Conservation (phyloP, 2,797 vertebrate species). For the Melanotaenia maccullochi region DNA sequence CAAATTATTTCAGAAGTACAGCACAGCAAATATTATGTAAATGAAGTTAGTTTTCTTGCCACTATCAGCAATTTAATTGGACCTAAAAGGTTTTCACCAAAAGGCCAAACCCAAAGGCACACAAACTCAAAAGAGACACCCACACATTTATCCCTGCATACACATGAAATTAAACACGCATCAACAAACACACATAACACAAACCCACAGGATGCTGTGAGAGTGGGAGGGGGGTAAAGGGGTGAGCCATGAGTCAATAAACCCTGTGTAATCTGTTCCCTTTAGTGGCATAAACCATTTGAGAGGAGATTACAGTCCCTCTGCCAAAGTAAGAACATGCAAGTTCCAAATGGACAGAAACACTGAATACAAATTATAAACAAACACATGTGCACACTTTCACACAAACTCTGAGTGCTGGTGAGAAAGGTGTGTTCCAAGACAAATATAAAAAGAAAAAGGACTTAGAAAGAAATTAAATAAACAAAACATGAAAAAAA, state of each 20-base stretch:
- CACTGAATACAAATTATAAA: slow-evolving; percentile 52
- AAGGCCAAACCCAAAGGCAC: slow-evolving; percentile 11
- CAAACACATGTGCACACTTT: slow-evolving; percentile 29
- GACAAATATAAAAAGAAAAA: slow-evolving; percentile 12
- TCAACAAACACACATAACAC: slow-evolving; percentile 43
- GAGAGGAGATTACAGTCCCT: slow-evolving; percentile 81
- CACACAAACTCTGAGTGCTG: not conserved
- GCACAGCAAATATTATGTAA: not conserved
- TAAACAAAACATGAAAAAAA: slow-evolving; percentile 11
- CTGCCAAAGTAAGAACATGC: slow-evolving; percentile 76
- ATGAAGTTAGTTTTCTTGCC: not conserved
- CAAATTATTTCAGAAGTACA: not conserved
- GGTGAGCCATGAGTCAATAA: slow-evolving; percentile 77
- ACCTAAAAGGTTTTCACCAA: slow-evolving; percentile 14
- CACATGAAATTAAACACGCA: slow-evolving; percentile 11
- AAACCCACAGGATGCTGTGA: slow-evolving; percentile 50
- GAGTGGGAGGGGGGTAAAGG: slow-evolving; percentile 59
- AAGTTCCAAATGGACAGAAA: slow-evolving; percentile 74
- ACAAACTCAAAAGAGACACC: slow-evolving; percentile 38
- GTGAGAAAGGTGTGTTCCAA: slow-evolving; percentile 13
- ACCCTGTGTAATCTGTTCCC: slow-evolving; percentile 82
- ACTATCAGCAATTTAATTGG: not conserved
- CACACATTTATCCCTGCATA: slow-evolving; percentile 18
- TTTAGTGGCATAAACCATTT: slow-evolving; percentile 82
- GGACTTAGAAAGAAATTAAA: slow-evolving; percentile 15